These are phyloP conservation scores for Psittacula echo DNA, from an alignment of 2,797 vertebrate species.

Conservation along the genomic window DNA sequence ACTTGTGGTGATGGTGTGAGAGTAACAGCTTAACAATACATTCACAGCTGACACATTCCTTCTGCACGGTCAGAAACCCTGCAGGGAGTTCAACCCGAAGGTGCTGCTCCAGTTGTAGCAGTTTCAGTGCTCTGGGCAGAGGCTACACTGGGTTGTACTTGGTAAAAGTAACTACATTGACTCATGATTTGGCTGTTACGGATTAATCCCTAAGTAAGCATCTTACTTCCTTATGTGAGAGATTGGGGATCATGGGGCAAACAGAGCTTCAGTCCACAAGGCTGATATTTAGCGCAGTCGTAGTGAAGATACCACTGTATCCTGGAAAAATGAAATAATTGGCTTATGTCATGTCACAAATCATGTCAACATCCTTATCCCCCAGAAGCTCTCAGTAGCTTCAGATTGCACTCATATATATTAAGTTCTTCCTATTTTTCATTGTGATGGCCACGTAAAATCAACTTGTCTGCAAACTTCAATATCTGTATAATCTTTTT, in stretches of 20 bases:
- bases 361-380: not conserved
- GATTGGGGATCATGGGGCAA: not conserved
- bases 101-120: not conserved
- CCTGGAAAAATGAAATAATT: slow-evolving; percentile 18
- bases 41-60: not conserved
- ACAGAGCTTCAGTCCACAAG: not conserved
- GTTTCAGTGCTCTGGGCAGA: not conserved
- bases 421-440: not conserved
- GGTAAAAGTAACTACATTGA: not conserved
- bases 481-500: not conserved
- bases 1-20: not conserved
- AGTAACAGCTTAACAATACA: not conserved
- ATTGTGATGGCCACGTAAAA: not conserved
- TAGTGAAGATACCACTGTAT: not conserved
- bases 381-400: not conserved
- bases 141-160: fast-evolving
- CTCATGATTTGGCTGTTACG: not conserved
- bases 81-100: not conserved
- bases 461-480: not conserved
- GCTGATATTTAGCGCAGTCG: not conserved
- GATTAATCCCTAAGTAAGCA: slow-evolving; percentile 36
- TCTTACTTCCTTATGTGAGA: slow-evolving; percentile 12
- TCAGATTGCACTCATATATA: not conserved
- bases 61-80: not conserved
- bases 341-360: not conserved